phyloP scores from a whole-genome alignment of 2,113 vertebrate genomes.

The Malurus elegans region DNA sequence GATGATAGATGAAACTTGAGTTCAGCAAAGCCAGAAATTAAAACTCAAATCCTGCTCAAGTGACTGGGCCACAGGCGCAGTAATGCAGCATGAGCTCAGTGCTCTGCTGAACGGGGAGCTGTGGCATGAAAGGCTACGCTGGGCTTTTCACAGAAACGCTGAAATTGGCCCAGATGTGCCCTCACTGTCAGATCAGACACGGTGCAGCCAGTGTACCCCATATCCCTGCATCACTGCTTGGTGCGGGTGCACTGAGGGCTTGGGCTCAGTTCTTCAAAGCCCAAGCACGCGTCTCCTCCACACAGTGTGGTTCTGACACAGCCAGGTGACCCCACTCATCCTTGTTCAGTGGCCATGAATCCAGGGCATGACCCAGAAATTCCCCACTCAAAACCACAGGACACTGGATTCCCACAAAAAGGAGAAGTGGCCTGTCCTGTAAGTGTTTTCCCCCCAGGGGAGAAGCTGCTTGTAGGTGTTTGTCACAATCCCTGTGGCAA shows the following conservation, averaged over 20 bases:
- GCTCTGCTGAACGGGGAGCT: neutral
- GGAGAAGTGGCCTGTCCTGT: neutral
- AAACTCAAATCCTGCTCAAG: neutral
- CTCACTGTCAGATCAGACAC: neutral
- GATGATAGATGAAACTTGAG: neutral
- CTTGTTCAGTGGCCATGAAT: neutral
- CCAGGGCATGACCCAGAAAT: neutral
- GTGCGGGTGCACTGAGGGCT: fast-evolving
- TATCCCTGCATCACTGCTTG: neutral
- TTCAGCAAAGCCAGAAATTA: neutral
- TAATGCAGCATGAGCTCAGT: neutral
- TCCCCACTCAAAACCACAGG: neutral
- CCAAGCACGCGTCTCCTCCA: fast-evolving
- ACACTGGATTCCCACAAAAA: neutral
- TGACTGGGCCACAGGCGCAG: neutral
- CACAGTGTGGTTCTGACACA: neutral
- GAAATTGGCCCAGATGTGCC: neutral
- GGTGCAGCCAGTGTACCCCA: neutral
- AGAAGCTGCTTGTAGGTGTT: neutral
- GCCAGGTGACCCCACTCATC: fast-evolving
- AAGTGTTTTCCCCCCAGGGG: fast-evolving
- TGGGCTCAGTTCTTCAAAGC: neutral
- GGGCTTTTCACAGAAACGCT: neutral
- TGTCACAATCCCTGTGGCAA: neutral
- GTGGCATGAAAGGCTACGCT: neutral